These are phyloP conservation scores for Aspidiotus rigidus DNA, from an alignment of 2,888 invertebrate species.

Conservation along the genomic window DNA sequence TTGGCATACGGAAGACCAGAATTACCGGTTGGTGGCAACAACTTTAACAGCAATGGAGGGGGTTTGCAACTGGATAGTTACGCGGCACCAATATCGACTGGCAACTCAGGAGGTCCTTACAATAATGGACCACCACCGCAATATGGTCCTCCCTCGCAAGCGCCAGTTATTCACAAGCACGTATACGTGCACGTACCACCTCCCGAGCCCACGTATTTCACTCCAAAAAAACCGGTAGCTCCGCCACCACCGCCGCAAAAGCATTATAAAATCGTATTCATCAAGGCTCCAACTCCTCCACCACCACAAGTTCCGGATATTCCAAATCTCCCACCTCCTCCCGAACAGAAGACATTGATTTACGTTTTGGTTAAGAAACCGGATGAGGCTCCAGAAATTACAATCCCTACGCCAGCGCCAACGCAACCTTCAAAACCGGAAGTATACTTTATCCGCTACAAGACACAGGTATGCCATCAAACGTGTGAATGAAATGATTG, in stretches of 20 bases:
- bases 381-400: constrained; percentile 69
- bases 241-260: constrained; percentile 56
- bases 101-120: constrained; percentile 38
- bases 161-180: constrained; percentile 76
- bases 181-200: constrained; percentile 86
- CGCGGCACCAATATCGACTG: constrained; percentile 46
- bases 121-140: constrained; percentile 52
- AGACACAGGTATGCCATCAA: constrained; percentile 57
- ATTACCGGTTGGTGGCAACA: constrained; percentile 35
- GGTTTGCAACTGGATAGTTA: constrained; percentile 45
- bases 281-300: constrained; percentile 55
- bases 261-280: constrained; percentile 77
- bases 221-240: constrained; percentile 52
- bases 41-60: constrained; percentile 40
- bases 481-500: too few relatives aligned
- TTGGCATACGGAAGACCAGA: constrained; percentile 41
- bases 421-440: constrained; percentile 82
- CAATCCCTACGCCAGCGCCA: constrained; percentile 68
- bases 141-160: constrained; percentile 61
- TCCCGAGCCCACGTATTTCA: constrained; percentile 66
- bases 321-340: constrained; percentile 59
- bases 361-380: constrained; percentile 84
- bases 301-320: constrained; percentile 47
- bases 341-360: constrained; percentile 80
- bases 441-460: constrained; percentile 84